A percentile compares a stretch with the other conserved stretches of the same genome.
These are phyloP conservation scores for Periophthalmodon schlosseri DNA, from an alignment of 2,113 vertebrate genomes.

Conservation along the genomic window DNA sequence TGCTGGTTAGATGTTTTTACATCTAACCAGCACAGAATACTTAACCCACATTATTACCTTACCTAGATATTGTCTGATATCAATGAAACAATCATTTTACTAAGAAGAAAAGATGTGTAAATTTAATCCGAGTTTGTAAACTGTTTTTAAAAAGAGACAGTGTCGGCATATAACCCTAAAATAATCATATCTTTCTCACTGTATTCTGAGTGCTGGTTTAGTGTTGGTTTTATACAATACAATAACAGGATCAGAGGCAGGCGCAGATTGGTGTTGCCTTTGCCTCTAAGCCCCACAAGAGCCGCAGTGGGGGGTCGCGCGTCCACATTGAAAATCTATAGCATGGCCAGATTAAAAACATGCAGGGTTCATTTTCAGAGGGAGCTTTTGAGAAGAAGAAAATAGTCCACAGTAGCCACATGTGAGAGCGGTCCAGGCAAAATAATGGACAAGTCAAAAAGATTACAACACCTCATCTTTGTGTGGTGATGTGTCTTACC, in stretches of 20 bases:
- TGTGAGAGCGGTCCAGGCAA: background rate
- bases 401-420: background rate
- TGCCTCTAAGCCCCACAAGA: background rate
- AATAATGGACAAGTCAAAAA: background rate
- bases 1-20: too few species aligned
- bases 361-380: background rate
- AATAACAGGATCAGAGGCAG: background rate
- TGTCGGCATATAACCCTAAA: background rate
- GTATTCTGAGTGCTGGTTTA: background rate
- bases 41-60: too few species aligned
- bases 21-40: too few species aligned
- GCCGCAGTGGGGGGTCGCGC: background rate
- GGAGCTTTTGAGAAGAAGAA: background rate
- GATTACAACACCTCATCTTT: constrained; percentile 5
- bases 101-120: too few species aligned
- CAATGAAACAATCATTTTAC: too few species aligned
- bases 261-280: background rate
- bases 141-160: background rate
- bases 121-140: background rate
- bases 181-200: background rate
- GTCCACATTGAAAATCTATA: background rate
- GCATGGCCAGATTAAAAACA: background rate
- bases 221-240: background rate
- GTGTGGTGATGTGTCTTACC: constrained; percentile 55
- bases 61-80: too few species aligned